phyloP scores from a whole-genome alignment of 1,140 invertebrate species.

The Macrocentrus cingulum region DNA sequence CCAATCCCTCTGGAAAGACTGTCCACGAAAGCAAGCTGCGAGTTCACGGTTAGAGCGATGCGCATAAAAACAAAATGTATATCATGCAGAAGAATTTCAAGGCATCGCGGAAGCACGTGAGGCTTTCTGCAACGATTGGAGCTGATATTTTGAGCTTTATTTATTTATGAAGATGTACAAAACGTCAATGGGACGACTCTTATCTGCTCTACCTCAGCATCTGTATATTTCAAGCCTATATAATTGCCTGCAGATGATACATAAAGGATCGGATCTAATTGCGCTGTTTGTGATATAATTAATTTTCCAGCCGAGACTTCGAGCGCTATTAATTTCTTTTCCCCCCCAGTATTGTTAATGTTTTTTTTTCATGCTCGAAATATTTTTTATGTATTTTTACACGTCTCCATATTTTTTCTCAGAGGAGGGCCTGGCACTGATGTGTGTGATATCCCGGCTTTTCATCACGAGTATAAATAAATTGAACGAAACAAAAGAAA shows the following conservation, averaged over 20 bases:
- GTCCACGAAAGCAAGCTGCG: slow-evolving; percentile 60
- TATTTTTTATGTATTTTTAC: not conserved
- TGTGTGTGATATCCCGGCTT: slow-evolving; percentile 3
- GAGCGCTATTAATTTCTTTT: slow-evolving; percentile 33
- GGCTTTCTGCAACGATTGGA: slow-evolving; percentile 13
- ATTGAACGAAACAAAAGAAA: not conserved
- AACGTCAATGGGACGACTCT: not conserved
- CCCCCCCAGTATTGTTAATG: slow-evolving; percentile 17
- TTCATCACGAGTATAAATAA: slow-evolving; percentile 1
- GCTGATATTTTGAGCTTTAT: slow-evolving; percentile 12
- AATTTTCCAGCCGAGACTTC: slow-evolving; percentile 18
- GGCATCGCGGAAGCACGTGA: not conserved
- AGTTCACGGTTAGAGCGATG: slow-evolving; percentile 62
- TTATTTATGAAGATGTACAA: not conserved
- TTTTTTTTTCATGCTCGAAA: slow-evolving; percentile 6
- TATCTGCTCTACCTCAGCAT: not conserved
- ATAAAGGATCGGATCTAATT: no score
- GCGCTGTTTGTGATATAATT: not conserved
- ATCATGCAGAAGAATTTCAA: slow-evolving; percentile 2
- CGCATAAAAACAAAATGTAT: slow-evolving; percentile 7
- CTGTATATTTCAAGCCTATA: not conserved
- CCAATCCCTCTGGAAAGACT: slow-evolving; percentile 67
- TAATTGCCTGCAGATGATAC: not conserved
- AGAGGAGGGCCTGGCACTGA: slow-evolving; percentile 12
- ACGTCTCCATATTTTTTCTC: slow-evolving; percentile 14